These are phyloP conservation scores for Lycodopsis pacificus DNA, from an alignment of 2,797 vertebrate species.

Conservation along the genomic window DNA sequence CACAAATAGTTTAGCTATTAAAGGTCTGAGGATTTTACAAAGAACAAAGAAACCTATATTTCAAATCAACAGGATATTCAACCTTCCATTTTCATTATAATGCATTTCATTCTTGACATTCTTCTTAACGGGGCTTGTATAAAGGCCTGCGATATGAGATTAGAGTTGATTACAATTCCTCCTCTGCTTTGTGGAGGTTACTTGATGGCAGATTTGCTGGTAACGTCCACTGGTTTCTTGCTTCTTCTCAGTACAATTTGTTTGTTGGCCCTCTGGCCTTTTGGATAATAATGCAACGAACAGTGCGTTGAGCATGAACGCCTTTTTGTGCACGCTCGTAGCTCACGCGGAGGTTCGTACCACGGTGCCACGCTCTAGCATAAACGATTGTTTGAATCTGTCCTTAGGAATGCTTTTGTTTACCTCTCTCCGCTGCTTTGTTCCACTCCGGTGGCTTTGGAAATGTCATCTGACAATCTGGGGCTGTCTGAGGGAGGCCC, in stretches of 20 bases:
- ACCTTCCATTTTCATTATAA: too few relatives aligned
- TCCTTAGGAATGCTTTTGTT: conserved; percentile 47
- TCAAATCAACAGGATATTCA: neutral
- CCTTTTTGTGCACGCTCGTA: neutral
- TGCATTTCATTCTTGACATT: too few relatives aligned
- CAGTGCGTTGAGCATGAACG: neutral
- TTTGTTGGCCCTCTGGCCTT: neutral
- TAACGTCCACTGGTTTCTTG: neutral
- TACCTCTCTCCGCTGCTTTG: conserved; percentile 18
- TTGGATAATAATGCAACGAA: neutral
- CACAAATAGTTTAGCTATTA: too few relatives aligned
- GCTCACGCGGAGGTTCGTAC: neutral
- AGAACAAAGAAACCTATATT: too few relatives aligned
- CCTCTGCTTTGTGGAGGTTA: neutral
- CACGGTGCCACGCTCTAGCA: neutral
- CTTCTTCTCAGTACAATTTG: neutral
- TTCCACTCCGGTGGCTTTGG: conserved; percentile 56
- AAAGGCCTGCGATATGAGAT: neutral
- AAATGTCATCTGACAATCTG: conserved; percentile 71
- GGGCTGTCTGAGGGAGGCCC: conserved; percentile 39
- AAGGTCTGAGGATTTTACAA: too few relatives aligned
- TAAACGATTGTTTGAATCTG: neutral
- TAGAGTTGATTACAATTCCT: neutral
- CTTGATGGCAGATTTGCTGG: neutral
- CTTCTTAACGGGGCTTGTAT: neutral